phyloP scores from a whole-genome alignment of 2,888 invertebrate genomes.

The Lepetodrilus schrolli region DNA sequence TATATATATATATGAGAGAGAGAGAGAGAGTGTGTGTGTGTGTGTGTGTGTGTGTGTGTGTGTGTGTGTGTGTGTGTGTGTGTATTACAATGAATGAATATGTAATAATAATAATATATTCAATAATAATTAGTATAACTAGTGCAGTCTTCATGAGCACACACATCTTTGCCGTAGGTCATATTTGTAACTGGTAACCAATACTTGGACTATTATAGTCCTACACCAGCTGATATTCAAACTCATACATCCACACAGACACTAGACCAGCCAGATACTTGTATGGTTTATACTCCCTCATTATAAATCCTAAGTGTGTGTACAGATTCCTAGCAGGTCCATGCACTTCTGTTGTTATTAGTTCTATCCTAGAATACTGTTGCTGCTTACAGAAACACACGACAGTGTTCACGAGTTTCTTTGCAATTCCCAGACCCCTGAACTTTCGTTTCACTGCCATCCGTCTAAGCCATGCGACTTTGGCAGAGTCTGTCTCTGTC shows the following conservation, averaged over 20 bases:
- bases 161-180: background rate
- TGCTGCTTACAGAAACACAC: conserved; percentile 40
- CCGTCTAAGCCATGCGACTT: conserved; percentile 48
- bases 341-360: conserved; percentile 52
- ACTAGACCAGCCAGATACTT: conserved; percentile 42
- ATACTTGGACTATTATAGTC: too few species aligned
- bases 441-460: conserved; percentile 45
- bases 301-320: conserved; percentile 39
- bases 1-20: background rate
- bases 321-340: conserved; percentile 47
- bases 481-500: background rate
- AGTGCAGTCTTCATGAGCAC: too few species aligned
- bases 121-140: too few species aligned
- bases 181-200: background rate
- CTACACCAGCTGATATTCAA: conserved; percentile 34
- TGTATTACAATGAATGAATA: too few species aligned
- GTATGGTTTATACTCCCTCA: conserved; percentile 38
- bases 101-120: too few species aligned
- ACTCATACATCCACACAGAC: conserved; percentile 48
- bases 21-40: background rate
- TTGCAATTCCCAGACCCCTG: conserved; percentile 46
- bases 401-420: conserved; percentile 39
- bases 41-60: conserved; percentile 9
- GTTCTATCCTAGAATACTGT: conserved; percentile 40
- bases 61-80: conserved; percentile 2